A percentile compares a stretch with the other conserved stretches of the same genome.
phyloP scores from a whole-genome alignment of 2,113 vertebrate species.

The Scomber scombrus region DNA sequence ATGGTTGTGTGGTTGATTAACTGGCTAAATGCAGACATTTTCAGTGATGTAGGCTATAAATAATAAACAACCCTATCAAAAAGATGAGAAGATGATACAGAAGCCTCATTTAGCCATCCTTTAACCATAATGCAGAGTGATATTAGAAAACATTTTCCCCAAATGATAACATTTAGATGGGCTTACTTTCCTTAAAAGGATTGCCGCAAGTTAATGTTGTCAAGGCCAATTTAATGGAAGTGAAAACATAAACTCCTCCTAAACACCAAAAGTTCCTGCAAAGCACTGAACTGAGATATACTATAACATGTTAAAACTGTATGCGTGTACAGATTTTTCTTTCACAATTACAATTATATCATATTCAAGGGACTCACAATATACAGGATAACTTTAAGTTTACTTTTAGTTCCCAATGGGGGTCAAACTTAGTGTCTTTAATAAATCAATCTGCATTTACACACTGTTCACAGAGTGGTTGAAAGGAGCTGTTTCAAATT shows the following conservation, averaged over 20 bases:
- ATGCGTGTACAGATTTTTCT: too few relatives aligned
- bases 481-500: too few relatives aligned
- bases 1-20: slow-evolving; percentile 22
- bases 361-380: too few relatives aligned
- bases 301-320: neutral
- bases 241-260: too few relatives aligned
- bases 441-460: neutral
- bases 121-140: neutral
- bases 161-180: too few relatives aligned
- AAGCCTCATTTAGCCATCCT: neutral
- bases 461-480: too few relatives aligned
- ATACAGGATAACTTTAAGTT: neutral
- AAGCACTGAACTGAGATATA: neutral
- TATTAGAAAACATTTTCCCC: neutral
- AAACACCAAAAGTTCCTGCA: too few relatives aligned
- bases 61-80: slow-evolving; percentile 27
- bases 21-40: slow-evolving; percentile 6
- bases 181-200: too few relatives aligned
- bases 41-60: slow-evolving; percentile 9
- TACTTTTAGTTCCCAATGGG: neutral
- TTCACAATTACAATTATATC: too few relatives aligned
- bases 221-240: too few relatives aligned
- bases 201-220: too few relatives aligned
- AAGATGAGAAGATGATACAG: neutral
- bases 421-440: neutral